Base-by-base conservation (phyloP, 2,113 vertebrate species). In the Hemichromis elongatus region DNA sequence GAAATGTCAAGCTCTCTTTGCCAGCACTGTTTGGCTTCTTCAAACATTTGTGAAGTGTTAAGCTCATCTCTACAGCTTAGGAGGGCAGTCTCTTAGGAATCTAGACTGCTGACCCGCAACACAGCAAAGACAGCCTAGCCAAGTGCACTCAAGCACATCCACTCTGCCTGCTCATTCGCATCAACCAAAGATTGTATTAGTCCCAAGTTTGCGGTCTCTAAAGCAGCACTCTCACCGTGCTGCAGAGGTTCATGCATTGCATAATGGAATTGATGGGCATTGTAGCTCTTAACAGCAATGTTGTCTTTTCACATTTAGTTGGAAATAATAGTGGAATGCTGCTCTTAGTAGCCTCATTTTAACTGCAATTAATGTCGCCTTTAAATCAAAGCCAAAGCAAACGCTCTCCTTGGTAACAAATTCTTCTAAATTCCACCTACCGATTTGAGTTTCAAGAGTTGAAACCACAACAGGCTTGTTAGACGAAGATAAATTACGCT, bases 1-100 rank as follows among this genome's bases (percentile, higher is more conserved):
- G 91, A 93, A 95, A 94, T 93, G 92, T 94, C 92, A 93, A 87
- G 73, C 86, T 87, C 57, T 90, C 86, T 79, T 86, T 86, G 86
- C 82, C 75, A 70, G 85, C 18, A 16, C 90, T 90, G 87, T 92
- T 93, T 91, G 90, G 87, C 92, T 95, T 93, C 93, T 90, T 94
- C 91, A 95, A 93, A 94, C 91, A 93, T 94, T 93, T 95, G 92
- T 95, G 84, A 93, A 93, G 90, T 94, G 91, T 94, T 95, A 92
- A 93, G 90, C 92, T 92, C 91, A 91, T 94, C 93, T 89, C 91
- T 61, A 37, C 82, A 92, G 92, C 91, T 94, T 93, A 94, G 90
- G 88, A 82, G 90, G 87, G 75, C 91, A 77, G 79, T 91, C 94
- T 94, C 93, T 83, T 33, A 88, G 94, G 93, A 92, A 83, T 91